Percentiles rank a stretch among this genome's conserved stretches.
These are phyloP conservation scores for Schizopygopsis pylzovi DNA, from an alignment of 2,797 vertebrate species.

Conservation along the genomic window DNA sequence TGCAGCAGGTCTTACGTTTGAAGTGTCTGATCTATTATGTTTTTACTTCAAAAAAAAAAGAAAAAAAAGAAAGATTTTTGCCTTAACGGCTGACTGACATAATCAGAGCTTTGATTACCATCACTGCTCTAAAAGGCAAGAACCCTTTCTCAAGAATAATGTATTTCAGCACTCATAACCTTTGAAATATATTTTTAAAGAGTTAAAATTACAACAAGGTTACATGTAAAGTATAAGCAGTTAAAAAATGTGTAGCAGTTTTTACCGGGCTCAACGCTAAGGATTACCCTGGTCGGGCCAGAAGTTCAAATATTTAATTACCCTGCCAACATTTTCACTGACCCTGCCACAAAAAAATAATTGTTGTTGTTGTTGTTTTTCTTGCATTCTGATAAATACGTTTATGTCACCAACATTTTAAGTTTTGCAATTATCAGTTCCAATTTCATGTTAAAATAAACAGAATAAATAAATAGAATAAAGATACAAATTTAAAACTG, in stretches of 20 bases:
- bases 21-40: conserved; percentile 27
- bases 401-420: not conserved
- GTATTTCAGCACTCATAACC: not conserved
- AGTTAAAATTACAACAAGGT: not conserved
- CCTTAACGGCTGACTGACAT: not conserved
- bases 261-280: no score
- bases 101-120: not conserved
- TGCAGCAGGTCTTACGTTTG: conserved; percentile 37
- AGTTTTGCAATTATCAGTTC: not conserved
- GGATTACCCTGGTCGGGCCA: no score
- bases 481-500: not conserved
- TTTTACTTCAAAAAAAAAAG: not conserved
- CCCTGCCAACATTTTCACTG: no score
- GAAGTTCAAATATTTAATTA: no score
- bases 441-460: conserved; percentile 1
- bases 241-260: not conserved
- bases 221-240: not conserved
- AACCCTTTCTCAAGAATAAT: not conserved
- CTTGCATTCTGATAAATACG: not conserved
- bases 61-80: not conserved
- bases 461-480: not conserved
- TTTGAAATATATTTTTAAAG: not conserved
- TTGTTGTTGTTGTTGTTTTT: not conserved
- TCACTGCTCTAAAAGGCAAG: not conserved
- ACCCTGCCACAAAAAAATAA: no score